phyloP scores from a whole-genome alignment of 1,140 invertebrate genomes.

The Meloidogyne floridensis region DNA sequence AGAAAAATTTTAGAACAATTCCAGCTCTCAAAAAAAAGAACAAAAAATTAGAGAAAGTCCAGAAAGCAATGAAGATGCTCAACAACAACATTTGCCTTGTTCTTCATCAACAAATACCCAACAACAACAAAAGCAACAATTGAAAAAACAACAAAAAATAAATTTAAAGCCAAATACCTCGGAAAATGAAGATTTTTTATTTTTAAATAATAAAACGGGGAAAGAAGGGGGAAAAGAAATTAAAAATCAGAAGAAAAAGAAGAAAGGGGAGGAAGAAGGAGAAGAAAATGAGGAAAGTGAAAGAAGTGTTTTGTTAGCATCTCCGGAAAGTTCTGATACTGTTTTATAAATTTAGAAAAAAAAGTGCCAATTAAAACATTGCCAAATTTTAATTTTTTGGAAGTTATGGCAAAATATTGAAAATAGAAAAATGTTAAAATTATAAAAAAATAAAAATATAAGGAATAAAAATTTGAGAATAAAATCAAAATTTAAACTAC shows the following conservation, averaged over 20 bases:
- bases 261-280: background rate
- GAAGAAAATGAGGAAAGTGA: background rate
- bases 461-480: too few relatives aligned
- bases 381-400: background rate
- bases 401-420: background rate
- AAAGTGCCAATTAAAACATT: background rate
- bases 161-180: background rate
- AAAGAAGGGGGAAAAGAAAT: background rate
- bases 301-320: background rate
- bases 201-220: background rate
- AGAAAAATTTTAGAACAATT: too few relatives aligned
- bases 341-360: background rate
- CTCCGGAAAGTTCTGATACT: background rate
- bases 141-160: conserved; percentile 2
- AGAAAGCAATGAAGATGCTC: background rate
- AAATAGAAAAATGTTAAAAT: background rate
- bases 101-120: background rate
- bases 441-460: too few relatives aligned
- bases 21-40: background rate
- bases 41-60: background rate
- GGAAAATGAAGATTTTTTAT: background rate
- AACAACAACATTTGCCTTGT: background rate
- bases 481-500: too few relatives aligned
- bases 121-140: background rate
- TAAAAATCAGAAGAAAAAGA: background rate